Percentiles rank a stretch among this genome's conserved stretches.
phyloP scores from a whole-genome alignment of 2,113 vertebrate genomes.

The Misgurnus anguillicaudatus region DNA sequence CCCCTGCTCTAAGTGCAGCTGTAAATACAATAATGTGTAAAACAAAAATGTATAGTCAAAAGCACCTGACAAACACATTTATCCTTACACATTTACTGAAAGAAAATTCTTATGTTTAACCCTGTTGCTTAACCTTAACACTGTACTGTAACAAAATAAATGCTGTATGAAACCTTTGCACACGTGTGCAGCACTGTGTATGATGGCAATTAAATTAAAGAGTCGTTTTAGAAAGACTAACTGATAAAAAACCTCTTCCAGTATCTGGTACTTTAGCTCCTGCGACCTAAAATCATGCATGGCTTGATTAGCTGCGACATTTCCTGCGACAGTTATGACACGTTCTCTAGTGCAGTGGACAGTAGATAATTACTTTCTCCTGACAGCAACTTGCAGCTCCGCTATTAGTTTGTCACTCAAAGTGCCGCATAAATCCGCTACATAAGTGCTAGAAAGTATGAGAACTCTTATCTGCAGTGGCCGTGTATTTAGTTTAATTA shows the following conservation, averaged over 20 bases:
- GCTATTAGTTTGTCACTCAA: slow-evolving; percentile 60
- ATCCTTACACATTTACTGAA: too few species aligned
- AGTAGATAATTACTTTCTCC: slow-evolving; percentile 61
- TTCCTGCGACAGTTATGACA: slow-evolving; percentile 59
- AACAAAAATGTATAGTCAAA: too few species aligned
- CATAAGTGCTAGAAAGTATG: slow-evolving; percentile 53
- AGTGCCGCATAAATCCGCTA: slow-evolving; percentile 56
- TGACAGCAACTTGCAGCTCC: slow-evolving; percentile 60
- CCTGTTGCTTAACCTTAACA: too few species aligned
- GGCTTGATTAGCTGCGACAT: slow-evolving; percentile 63
- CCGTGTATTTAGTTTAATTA: slow-evolving; percentile 41
- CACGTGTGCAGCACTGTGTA: background rate
- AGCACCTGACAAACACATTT: too few species aligned
- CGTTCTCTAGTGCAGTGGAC: slow-evolving; percentile 57
- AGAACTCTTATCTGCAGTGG: slow-evolving; percentile 56
- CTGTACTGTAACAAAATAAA: too few species aligned
- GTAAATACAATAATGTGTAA: too few species aligned
- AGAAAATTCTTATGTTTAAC: too few species aligned
- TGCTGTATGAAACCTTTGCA: background rate
- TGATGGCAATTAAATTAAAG: slow-evolving; percentile 16
- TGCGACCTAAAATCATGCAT: slow-evolving; percentile 59
- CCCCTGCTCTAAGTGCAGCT: too few species aligned
- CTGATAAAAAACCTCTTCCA: slow-evolving; percentile 18
- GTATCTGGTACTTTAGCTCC: background rate
- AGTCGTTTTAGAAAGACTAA: background rate